Conservation (phyloP, 2,888 invertebrate genomes). For the Clivina fossor region DNA sequence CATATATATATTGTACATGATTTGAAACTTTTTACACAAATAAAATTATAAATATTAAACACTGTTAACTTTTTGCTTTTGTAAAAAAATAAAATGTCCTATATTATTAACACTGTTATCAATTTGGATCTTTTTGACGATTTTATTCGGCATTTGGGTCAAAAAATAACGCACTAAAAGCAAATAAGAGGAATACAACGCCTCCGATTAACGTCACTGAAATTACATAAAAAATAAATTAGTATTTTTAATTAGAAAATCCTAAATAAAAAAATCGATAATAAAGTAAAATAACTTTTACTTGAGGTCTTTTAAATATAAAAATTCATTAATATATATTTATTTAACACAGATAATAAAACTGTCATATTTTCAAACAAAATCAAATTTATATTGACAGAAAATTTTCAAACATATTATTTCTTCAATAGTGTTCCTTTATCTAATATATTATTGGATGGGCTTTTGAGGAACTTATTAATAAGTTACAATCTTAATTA, state of each 20-base stretch:
- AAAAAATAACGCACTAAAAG: slow-evolving; percentile 86
- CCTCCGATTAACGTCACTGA: slow-evolving; percentile 96
- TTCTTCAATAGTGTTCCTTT: too few species aligned
- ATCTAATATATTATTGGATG: too few species aligned
- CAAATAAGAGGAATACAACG: slow-evolving; percentile 91
- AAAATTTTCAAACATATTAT: too few species aligned
- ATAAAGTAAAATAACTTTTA: slow-evolving; percentile 4
- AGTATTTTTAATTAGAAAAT: too few species aligned
- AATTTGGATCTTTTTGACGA: slow-evolving; percentile 3
- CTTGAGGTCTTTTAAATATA: slow-evolving; percentile 23
- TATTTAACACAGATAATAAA: slow-evolving; percentile 12
- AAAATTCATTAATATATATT: slow-evolving; percentile 20
- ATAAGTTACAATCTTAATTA: too few species aligned
- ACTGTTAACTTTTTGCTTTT: slow-evolving; percentile 2
- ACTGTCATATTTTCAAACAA: too few species aligned
- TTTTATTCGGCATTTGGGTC: slow-evolving; percentile 63
- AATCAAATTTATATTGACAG: too few species aligned
- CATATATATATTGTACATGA: too few species aligned
- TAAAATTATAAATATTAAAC: slow-evolving; percentile 2
- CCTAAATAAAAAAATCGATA: slow-evolving; percentile 45
- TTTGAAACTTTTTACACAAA: neutral
- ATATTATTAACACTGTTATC: neutral
- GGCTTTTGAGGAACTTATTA: too few species aligned
- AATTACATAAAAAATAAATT: too few species aligned
- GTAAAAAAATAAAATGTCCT: slow-evolving; percentile 27